These are phyloP conservation scores for Microtus ochrogaster DNA, from an alignment of 2,113 vertebrate genomes.

Conservation along the genomic window DNA sequence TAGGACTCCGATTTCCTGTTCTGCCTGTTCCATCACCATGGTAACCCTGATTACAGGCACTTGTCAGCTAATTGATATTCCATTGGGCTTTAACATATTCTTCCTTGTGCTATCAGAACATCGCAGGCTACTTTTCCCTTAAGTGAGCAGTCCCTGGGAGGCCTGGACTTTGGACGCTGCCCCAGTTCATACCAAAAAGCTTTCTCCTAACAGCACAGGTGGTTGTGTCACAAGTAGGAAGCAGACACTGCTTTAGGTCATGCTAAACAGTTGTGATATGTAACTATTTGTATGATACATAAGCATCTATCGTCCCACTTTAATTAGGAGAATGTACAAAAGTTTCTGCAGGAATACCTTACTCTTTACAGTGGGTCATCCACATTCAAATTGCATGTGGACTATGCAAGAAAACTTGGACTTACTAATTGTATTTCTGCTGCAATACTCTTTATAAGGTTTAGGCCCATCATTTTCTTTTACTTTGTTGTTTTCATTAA, in stretches of 20 bases:
- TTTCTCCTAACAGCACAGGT: fast-evolving
- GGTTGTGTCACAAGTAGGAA: background rate
- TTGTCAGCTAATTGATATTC: constrained; percentile 54
- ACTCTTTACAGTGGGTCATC: background rate
- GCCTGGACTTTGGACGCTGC: background rate
- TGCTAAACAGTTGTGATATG: background rate
- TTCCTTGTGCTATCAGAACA: constrained; percentile 47
- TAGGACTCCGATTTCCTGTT: background rate
- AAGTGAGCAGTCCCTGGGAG: background rate
- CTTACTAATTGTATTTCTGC: background rate
- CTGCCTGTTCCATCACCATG: constrained; percentile 56
- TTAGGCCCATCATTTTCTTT: background rate
- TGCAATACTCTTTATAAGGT: background rate
- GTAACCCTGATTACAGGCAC: constrained; percentile 55
- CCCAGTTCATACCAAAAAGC: background rate
- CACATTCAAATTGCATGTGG: background rate
- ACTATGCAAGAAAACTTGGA: background rate
- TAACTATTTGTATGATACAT: background rate
- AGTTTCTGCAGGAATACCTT: background rate
- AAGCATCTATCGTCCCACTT: background rate
- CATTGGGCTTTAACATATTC: constrained; percentile 40
- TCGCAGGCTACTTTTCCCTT: background rate
- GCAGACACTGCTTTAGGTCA: background rate
- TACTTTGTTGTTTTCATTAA: background rate
- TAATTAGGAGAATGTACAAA: background rate